A percentile compares a stretch with the other conserved stretches of the same genome.
Evolutionary conservation across 2,797 vertebrate genomes (phyloP).

Genomic region (Phrynocephalus guinanensis): DNA sequence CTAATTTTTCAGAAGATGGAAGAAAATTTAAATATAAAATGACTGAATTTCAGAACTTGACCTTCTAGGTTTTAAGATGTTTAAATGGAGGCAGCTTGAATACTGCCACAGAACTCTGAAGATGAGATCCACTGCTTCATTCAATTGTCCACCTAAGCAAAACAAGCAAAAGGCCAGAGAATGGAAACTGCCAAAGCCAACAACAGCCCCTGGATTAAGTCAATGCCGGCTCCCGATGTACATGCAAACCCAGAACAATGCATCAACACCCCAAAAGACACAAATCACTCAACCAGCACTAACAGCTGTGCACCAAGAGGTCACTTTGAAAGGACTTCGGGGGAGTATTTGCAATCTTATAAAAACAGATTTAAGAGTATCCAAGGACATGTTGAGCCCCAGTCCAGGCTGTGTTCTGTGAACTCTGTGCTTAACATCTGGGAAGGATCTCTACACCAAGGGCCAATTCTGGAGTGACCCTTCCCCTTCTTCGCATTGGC

Average conservation of each 20-base stretch:
- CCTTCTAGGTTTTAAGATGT: not conserved
- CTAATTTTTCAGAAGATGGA: constrained; percentile 18
- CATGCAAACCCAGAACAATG: not conserved
- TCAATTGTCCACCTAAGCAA: not conserved
- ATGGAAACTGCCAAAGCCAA: not conserved
- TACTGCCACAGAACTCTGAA: not conserved
- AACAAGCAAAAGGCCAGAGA: not conserved
- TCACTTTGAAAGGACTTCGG: constrained; percentile 69
- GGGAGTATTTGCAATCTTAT: constrained; percentile 41
- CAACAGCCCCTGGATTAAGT: no score
- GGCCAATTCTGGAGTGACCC: constrained; percentile 23
- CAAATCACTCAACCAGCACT: constrained; percentile 6
- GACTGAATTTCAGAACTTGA: constrained; percentile 35
- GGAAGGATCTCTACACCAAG: not conserved
- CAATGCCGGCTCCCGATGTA: no score
- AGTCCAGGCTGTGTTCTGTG: no score
- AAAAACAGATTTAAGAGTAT: constrained; percentile 57
- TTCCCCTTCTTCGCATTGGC: not conserved
- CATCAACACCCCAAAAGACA: constrained; percentile 14
- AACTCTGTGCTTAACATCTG: not conserved
- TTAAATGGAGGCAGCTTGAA: not conserved
- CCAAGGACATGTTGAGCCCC: not conserved
- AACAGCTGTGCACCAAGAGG: constrained; percentile 52
- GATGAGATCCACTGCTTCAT: not conserved
- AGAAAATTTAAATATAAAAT: not conserved